Percentiles rank a stretch among this genome's conserved stretches.
Conservation (phyloP, 2,113 vertebrate genomes). For the Charadrius vociferus region DNA sequence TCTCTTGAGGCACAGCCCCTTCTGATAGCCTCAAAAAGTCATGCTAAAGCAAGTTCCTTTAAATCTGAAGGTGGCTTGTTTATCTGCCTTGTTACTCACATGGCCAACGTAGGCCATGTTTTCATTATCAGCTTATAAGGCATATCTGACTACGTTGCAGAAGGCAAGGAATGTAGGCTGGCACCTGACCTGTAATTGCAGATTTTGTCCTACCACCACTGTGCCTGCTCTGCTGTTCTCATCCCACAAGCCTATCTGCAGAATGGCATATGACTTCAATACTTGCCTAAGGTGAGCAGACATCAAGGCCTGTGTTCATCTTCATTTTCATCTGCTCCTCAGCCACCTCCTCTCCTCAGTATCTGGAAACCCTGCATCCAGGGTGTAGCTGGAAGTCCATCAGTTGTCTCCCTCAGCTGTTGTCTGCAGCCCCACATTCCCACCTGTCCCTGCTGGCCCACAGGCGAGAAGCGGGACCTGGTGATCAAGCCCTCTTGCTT, state of each 20-base stretch:
- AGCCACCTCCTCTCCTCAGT: neutral
- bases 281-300: neutral
- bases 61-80: neutral
- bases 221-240: neutral
- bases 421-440: neutral
- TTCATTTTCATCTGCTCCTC: neutral
- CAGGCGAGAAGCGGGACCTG: neutral
- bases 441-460: neutral
- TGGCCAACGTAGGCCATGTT: neutral
- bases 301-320: neutral
- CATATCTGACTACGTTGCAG: neutral
- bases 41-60: neutral
- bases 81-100: neutral
- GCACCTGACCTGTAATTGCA: neutral
- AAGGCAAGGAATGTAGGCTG: neutral
- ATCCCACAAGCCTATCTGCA: neutral
- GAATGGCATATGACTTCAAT: neutral
- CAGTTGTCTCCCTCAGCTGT: neutral
- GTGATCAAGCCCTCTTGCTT: neutral
- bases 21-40: neutral
- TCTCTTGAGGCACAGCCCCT: neutral
- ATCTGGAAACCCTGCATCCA: neutral
- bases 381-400: neutral
- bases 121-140: neutral
- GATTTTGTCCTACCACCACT: neutral